Base-by-base conservation (phyloP, 2,113 vertebrate genomes). In the Zapus hudsonius region DNA sequence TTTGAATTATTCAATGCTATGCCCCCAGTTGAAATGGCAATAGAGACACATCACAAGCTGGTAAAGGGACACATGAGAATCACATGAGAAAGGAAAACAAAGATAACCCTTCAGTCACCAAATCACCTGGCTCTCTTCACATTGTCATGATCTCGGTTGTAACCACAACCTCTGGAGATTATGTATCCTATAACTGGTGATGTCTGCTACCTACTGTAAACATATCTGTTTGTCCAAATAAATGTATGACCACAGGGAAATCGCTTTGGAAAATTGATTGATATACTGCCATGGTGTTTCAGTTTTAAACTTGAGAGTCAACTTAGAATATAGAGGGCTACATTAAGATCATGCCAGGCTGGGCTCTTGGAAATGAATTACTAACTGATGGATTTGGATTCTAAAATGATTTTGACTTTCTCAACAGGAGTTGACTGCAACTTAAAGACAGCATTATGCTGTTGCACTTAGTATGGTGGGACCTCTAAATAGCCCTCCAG, bases 241-340 rank as follows among this genome's bases (percentile, higher is more conserved):
- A 97, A 97, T 96, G 93, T 89, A 31, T 7, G 64, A 90, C 95
- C 70, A 86, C 8, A 33, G 93, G 93, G 94, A 97, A 91, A 92
- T 96, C 95, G 96, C 91, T 86, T 73, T 91, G 84, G 87, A 0
- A 94, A 96, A 96, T 96, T 97, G 95, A 93, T 83, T 96, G 95
- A 87, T 1, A 59, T 73, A 52, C 52, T 79, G 85, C 64, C 38
- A 33, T 47, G 83, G 73, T 67, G 10, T 78, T 97, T 90, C 66
- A 89, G 66, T 67, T 96, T 82, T 33, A 97, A 96, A 97, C 93
- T 80, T 75, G 73, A 78, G 52, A 95, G 93, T 94, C 95, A 92
- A 75, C 80, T 97, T 96, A 31, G 19, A 33, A 84, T 74, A 78
- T 81, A 98, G 87, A 97, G 91, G 93, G 57, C 79, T 93, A 67